A percentile compares a stretch with the other conserved stretches of the same genome.
phyloP scores from a whole-genome alignment of 2,113 vertebrate species.

The Apistogramma diplotaenia region DNA sequence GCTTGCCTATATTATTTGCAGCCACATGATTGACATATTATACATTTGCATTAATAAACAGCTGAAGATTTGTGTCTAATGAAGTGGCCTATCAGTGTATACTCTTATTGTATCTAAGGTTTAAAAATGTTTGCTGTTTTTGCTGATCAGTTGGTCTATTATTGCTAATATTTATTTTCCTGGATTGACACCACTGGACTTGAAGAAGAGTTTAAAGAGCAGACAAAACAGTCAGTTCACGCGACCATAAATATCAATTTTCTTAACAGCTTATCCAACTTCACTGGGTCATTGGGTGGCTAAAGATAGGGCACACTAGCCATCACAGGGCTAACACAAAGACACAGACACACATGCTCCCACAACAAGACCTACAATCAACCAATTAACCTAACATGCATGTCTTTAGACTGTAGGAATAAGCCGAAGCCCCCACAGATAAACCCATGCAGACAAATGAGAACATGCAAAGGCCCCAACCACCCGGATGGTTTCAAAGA shows the following conservation, averaged over 20 bases:
- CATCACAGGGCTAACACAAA: not conserved
- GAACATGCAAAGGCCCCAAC: not conserved
- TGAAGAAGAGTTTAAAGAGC: not conserved
- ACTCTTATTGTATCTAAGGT: not conserved
- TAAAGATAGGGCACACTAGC: not conserved
- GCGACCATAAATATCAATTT: not conserved
- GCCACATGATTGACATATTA: not conserved
- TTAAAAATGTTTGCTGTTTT: not conserved
- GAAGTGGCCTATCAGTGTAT: not conserved
- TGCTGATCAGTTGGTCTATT: not conserved
- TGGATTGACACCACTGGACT: not conserved
- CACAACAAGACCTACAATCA: not conserved
- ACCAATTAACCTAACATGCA: not conserved
- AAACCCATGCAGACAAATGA: not conserved
- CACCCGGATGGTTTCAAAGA: not conserved
- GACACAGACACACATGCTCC: not conserved
- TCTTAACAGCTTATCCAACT: not conserved
- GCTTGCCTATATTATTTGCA: not conserved
- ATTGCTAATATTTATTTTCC: not conserved
- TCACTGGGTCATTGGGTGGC: not conserved
- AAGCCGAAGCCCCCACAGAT: not conserved
- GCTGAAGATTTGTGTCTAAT: not conserved
- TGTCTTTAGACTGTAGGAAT: not conserved
- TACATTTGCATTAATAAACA: too few relatives aligned
- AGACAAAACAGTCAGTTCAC: not conserved